phyloP scores from a whole-genome alignment of 2,797 vertebrate genomes.

The Lemur catta region DNA sequence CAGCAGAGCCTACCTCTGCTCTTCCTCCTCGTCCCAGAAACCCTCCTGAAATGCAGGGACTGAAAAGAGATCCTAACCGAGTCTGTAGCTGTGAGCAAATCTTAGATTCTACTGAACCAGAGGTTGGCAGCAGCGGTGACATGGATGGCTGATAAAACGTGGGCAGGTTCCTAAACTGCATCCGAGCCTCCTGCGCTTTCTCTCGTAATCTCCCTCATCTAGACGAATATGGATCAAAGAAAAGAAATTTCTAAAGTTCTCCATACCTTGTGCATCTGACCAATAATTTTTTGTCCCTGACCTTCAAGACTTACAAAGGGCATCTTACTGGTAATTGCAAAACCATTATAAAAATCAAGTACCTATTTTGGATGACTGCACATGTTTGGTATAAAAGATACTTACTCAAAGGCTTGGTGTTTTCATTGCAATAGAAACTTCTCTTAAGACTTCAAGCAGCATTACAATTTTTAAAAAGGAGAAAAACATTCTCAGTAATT shows the following conservation, averaged over 20 bases:
- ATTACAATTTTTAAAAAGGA: constrained; percentile 46
- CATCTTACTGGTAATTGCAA: constrained; percentile 47
- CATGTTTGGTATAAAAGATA: constrained; percentile 50
- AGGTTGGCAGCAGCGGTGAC: background rate
- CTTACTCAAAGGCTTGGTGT: constrained; percentile 52
- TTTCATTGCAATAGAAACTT: constrained; percentile 61
- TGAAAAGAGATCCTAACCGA: background rate
- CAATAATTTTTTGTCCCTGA: constrained; percentile 5
- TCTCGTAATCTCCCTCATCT: background rate
- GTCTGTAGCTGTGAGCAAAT: background rate
- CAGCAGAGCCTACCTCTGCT: background rate
- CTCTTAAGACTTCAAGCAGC: constrained; percentile 56
- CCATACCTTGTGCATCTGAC: background rate
- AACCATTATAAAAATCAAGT: constrained; percentile 61
- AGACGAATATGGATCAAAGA: background rate
- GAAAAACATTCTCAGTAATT: constrained; percentile 56
- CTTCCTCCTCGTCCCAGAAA: background rate
- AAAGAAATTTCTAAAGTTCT: background rate
- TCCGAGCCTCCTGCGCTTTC: background rate
- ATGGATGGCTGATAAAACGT: accelerated
- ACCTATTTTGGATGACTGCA: constrained; percentile 48
- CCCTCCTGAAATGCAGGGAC: background rate
- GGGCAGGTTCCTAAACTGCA: background rate
- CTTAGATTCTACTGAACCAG: background rate
- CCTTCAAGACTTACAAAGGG: constrained; percentile 55